Evolutionary conservation across 2,888 invertebrate species (phyloP).

Genomic region (Salpingus planirostris): DNA sequence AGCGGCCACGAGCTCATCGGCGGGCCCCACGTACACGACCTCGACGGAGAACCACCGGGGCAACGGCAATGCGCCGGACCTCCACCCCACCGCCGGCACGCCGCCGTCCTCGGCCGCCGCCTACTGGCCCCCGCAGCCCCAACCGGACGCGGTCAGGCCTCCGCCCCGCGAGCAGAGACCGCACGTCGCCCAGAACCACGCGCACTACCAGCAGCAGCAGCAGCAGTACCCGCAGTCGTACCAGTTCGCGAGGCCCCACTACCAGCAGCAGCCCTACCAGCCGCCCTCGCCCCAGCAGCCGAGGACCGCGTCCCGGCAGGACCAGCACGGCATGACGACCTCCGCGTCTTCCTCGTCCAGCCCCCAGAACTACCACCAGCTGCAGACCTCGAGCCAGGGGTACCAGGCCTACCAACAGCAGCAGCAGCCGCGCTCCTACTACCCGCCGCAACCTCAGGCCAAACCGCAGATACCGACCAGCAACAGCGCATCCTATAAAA

Average conservation of each 20-base stretch:
- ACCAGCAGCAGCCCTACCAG: constrained; percentile 21
- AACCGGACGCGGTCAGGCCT: constrained; percentile 11
- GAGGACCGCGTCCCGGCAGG: constrained; percentile 20
- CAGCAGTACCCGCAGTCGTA: constrained; percentile 6
- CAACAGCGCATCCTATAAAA: constrained; percentile 10
- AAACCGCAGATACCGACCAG: constrained; percentile 17
- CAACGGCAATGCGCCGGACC: constrained; percentile 16
- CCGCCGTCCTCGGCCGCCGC: constrained; percentile 26
- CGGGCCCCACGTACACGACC: constrained; percentile 29
- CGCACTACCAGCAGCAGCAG: constrained; percentile 15
- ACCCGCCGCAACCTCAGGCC: constrained; percentile 11
- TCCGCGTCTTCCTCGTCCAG: too few relatives aligned
- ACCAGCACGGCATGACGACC: too few relatives aligned
- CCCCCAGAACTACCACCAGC: neutral
- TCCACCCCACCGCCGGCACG: too few relatives aligned
- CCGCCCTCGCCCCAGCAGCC: constrained; percentile 25
- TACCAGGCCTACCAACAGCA: constrained; percentile 21
- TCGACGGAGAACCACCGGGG: constrained; percentile 18
- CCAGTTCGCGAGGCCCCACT: constrained; percentile 14
- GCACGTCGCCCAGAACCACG: constrained; percentile 21
- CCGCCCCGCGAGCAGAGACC: constrained; percentile 25
- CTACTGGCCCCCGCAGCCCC: constrained; percentile 22
- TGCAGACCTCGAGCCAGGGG: neutral
- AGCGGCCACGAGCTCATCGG: constrained; percentile 37
- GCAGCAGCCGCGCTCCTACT: constrained; percentile 15